Percentiles rank a stretch among this genome's conserved stretches.
These are phyloP conservation scores for Tympanuchus pallidicinctus DNA, from an alignment of 2,113 vertebrate species.

Conservation along the genomic window DNA sequence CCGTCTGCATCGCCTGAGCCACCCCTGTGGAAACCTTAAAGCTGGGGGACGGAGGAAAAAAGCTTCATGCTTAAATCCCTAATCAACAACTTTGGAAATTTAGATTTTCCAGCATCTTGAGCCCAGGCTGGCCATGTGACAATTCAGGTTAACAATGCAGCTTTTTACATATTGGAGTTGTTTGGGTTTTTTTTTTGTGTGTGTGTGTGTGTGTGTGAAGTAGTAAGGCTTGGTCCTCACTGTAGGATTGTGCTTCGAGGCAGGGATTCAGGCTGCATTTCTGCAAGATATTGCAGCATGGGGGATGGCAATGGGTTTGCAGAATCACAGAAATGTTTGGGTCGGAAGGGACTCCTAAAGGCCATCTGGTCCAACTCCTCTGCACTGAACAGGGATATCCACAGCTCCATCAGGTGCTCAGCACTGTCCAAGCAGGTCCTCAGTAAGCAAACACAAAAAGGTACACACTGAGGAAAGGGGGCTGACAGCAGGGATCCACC, in stretches of 20 bases:
- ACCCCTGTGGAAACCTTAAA: neutral
- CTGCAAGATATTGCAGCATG: neutral
- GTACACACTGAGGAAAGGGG: accelerated
- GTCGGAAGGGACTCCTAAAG: no score
- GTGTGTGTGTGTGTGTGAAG: neutral
- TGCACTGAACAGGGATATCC: no score
- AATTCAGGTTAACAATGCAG: neutral
- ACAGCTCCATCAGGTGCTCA: neutral
- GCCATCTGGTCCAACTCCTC: no score
- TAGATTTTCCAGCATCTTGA: neutral
- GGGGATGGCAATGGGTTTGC: neutral
- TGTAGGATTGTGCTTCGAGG: neutral
- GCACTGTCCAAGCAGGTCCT: neutral
- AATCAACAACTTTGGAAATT: neutral
- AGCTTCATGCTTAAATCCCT: neutral
- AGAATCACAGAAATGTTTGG: neutral
- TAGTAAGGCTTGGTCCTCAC: accelerated
- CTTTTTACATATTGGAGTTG: neutral
- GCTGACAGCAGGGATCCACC: neutral
- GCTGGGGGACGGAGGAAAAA: neutral
- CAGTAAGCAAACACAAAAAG: accelerated
- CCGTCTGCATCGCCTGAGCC: neutral
- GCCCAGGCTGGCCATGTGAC: neutral
- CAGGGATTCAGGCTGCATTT: neutral
- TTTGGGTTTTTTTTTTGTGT: neutral